phyloP scores from a whole-genome alignment of 2,888 invertebrate genomes.

The Cryptocheilus praepositus region DNA sequence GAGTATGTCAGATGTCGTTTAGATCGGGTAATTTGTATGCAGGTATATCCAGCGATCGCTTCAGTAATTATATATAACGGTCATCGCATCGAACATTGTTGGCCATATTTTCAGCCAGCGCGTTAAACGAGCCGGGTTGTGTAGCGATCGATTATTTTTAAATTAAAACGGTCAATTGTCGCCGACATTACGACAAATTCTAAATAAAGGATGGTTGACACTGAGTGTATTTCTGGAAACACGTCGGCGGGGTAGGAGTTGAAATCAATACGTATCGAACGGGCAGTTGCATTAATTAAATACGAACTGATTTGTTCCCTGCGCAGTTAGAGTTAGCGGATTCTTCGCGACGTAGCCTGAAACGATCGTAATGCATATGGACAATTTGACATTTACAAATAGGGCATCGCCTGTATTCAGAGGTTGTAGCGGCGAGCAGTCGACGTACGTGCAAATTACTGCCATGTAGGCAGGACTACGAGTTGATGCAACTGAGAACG shows the following conservation, averaged over 20 bases:
- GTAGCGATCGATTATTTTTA: too few relatives aligned
- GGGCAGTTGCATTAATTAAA: slow-evolving; percentile 31
- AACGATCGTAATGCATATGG: slow-evolving; percentile 52
- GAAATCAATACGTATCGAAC: too few relatives aligned
- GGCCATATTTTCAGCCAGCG: too few relatives aligned
- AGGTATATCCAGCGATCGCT: too few relatives aligned
- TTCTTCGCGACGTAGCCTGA: slow-evolving; percentile 36
- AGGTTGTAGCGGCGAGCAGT: slow-evolving; percentile 51
- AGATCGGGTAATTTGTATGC: slow-evolving; percentile 13
- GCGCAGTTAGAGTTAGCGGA: slow-evolving; percentile 9
- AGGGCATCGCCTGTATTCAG: slow-evolving; percentile 59
- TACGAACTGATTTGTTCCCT: slow-evolving; percentile 15
- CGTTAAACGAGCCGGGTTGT: too few relatives aligned
- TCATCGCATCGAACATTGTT: too few relatives aligned
- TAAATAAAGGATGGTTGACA: too few relatives aligned
- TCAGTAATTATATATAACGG: too few relatives aligned
- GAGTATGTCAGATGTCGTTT: slow-evolving; percentile 5
- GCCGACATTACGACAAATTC: too few relatives aligned
- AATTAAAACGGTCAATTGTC: too few relatives aligned
- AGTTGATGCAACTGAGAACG: slow-evolving; percentile 51
- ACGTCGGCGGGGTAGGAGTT: too few relatives aligned
- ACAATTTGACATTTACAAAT: slow-evolving; percentile 66
- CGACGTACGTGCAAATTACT: slow-evolving; percentile 60
- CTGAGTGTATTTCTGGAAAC: too few relatives aligned
- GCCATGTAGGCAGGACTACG: slow-evolving; percentile 56